These are phyloP conservation scores for Calypte anna DNA, from an alignment of 2,113 vertebrate species.

Conservation along the genomic window DNA sequence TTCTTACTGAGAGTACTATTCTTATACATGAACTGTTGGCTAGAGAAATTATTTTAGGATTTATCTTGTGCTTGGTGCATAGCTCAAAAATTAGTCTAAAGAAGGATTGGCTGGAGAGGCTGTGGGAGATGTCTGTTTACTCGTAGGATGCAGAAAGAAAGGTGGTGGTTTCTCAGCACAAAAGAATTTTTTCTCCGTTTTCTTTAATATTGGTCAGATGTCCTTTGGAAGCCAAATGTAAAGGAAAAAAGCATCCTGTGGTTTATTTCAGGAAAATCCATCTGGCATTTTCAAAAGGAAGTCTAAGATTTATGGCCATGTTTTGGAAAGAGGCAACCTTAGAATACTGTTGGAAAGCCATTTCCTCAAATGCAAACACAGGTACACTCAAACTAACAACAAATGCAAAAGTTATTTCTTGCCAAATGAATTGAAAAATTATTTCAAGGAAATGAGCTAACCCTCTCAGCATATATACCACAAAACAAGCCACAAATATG, in stretches of 20 bases:
- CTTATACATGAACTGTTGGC: background rate
- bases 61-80: background rate
- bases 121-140: background rate
- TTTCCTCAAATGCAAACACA: conserved; percentile 14
- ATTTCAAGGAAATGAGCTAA: conserved; percentile 2
- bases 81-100: background rate
- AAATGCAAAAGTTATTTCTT: background rate
- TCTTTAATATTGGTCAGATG: background rate
- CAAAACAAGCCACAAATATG: background rate
- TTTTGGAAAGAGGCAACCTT: conserved; percentile 5
- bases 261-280: background rate
- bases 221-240: background rate
- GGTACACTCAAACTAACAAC: background rate
- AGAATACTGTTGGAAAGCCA: background rate
- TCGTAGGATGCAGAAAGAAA: background rate
- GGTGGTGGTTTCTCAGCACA: background rate
- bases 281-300: conserved; percentile 14
- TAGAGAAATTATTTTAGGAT: background rate
- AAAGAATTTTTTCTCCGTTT: background rate
- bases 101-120: background rate
- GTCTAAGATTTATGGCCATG: background rate
- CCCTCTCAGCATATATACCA: background rate
- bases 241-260: background rate
- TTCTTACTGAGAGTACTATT: background rate
- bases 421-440: background rate